Percentiles rank a stretch among this genome's conserved stretches.
Conservation (phyloP, 2,113 vertebrate species). For the Alligator mississippiensis region DNA sequence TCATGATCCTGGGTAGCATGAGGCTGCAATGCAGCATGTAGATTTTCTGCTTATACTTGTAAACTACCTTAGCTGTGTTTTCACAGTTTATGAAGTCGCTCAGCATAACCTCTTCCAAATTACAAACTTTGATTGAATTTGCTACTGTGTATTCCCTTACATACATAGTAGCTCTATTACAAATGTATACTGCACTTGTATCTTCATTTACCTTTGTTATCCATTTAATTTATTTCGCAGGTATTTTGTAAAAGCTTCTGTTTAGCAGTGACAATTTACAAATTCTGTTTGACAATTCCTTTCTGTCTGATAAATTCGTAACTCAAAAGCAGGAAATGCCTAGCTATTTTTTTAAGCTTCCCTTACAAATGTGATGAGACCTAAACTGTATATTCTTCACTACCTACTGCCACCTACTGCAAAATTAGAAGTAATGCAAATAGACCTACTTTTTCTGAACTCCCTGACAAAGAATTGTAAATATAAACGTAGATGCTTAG, state of each 20-base stretch:
- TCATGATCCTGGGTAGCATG: background rate
- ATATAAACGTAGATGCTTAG: constrained; percentile 63
- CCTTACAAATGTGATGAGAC: constrained; percentile 35
- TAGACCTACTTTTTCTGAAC: constrained; percentile 69
- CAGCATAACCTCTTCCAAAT: background rate
- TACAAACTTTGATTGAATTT: constrained; percentile 20
- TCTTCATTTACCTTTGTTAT: constrained; percentile 38
- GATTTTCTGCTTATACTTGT: background rate
- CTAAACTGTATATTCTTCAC: constrained; percentile 64
- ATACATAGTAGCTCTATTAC: background rate
- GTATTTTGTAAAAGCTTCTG: constrained; percentile 42
- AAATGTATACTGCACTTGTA: constrained; percentile 9
- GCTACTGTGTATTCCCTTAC: background rate
- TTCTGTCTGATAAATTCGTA: constrained; percentile 47
- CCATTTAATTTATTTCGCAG: constrained; percentile 50
- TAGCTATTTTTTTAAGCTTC: constrained; percentile 48
- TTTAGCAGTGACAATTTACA: constrained; percentile 51
- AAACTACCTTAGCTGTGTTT: background rate
- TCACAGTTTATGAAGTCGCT: background rate
- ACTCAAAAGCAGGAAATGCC: constrained; percentile 52
- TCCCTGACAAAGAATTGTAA: constrained; percentile 57
- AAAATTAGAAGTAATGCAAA: constrained; percentile 69
- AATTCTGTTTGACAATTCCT: constrained; percentile 51
- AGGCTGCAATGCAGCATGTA: background rate
- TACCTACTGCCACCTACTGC: constrained; percentile 80